phyloP scores from a whole-genome alignment of 2,113 vertebrate species.

The Euleptes europaea region DNA sequence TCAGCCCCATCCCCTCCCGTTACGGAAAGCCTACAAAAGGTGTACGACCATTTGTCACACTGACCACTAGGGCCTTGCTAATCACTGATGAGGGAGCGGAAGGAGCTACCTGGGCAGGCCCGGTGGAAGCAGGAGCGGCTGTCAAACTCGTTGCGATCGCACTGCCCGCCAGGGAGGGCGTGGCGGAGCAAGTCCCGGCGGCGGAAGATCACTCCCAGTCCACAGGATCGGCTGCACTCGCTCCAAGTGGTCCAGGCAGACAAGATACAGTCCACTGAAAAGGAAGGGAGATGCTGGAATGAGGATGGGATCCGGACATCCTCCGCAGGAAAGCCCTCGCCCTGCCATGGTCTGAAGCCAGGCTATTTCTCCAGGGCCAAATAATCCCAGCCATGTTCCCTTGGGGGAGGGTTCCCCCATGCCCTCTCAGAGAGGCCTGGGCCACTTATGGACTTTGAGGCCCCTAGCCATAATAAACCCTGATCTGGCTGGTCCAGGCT shows the following conservation, averaged over 20 bases:
- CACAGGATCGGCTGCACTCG: slow-evolving; percentile 85
- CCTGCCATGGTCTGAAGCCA: not conserved
- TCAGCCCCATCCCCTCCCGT: too few relatives aligned
- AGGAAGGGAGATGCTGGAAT: not conserved
- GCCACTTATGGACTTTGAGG: too few relatives aligned
- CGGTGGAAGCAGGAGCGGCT: slow-evolving; percentile 83
- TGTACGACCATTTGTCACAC: too few relatives aligned
- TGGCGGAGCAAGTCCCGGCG: slow-evolving; percentile 77
- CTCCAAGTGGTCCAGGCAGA: slow-evolving; percentile 86
- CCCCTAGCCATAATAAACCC: too few relatives aligned
- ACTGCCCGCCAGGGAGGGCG: slow-evolving; percentile 74
- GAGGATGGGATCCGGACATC: not conserved
- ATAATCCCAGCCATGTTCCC: not conserved
- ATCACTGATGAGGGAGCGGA: too few relatives aligned
- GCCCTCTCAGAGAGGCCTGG: too few relatives aligned
- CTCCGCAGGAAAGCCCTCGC: not conserved
- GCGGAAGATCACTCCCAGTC: slow-evolving; percentile 83
- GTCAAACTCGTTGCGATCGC: slow-evolving; percentile 73
- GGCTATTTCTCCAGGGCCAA: too few relatives aligned
- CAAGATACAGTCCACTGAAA: slow-evolving; percentile 83
- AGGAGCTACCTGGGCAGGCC: slow-evolving; percentile 83
- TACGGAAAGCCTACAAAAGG: too few relatives aligned
- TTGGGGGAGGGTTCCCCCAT: too few relatives aligned
- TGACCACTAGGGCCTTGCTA: not conserved
- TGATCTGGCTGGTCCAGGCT: too few relatives aligned